Percentiles rank a stretch among this genome's conserved stretches.
Conservation (phyloP, 2,113 vertebrate species). For the Pygoscelis antarcticus region DNA sequence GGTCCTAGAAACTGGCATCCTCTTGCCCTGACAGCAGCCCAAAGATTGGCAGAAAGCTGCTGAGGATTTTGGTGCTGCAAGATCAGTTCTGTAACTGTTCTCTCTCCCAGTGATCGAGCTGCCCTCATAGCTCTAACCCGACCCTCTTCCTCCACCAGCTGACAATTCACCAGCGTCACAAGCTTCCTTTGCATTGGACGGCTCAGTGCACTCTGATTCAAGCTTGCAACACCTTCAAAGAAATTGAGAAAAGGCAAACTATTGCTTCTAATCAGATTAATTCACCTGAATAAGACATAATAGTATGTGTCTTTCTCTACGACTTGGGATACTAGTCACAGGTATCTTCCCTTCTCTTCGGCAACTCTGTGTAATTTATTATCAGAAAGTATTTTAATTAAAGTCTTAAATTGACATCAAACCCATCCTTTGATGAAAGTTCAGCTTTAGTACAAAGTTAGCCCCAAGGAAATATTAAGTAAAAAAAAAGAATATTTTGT, state of each 20-base stretch:
- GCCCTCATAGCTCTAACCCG: conserved; percentile 90
- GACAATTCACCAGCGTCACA: conserved; percentile 94
- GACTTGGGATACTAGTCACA: not conserved
- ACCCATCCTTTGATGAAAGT: not conserved
- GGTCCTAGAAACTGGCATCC: conserved; percentile 85
- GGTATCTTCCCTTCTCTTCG: not conserved
- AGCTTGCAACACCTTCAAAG: conserved; percentile 82
- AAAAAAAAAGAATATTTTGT: not conserved
- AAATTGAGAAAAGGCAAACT: not conserved
- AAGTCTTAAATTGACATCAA: not conserved
- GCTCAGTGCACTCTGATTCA: conserved; percentile 90
- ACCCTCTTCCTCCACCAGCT: conserved; percentile 95
- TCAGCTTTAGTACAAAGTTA: not conserved
- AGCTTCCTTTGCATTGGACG: conserved; percentile 97
- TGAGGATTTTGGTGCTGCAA: conserved; percentile 85
- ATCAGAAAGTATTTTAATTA: not conserved
- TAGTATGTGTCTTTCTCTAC: not conserved
- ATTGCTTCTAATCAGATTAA: not conserved
- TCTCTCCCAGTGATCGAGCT: conserved; percentile 84
- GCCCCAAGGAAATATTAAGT: not conserved
- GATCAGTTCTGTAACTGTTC: conserved; percentile 82
- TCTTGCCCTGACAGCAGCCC: conserved; percentile 84
- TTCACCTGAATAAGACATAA: not conserved
- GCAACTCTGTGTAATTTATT: not conserved
- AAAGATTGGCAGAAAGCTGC: conserved; percentile 83